These are phyloP conservation scores for Callosobruchus maculatus DNA, from an alignment of 2,888 invertebrate genomes.

Conservation along the genomic window DNA sequence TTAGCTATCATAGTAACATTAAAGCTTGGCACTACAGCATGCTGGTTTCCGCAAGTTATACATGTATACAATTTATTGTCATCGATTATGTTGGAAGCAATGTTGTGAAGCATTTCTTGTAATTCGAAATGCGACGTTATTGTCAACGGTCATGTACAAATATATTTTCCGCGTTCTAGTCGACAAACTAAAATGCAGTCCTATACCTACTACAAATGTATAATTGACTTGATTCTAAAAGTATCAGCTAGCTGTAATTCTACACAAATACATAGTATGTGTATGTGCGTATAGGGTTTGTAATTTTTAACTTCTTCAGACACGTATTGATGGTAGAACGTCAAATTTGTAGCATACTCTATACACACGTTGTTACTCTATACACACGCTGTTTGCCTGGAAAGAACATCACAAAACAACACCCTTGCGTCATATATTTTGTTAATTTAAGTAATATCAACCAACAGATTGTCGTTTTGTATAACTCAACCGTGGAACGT, in stretches of 20 bases:
- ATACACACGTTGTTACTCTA: too few species aligned
- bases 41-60: too few species aligned
- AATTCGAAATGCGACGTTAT: background rate
- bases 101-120: background rate
- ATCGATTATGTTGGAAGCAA: background rate
- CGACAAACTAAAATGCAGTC: background rate
- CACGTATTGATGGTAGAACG: too few species aligned
- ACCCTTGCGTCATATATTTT: background rate
- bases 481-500: background rate
- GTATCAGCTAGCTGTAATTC: background rate
- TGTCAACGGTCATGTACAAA: background rate
- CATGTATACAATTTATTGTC: background rate
- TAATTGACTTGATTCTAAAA: background rate
- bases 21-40: too few species aligned
- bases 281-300: too few species aligned
- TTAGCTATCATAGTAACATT: too few species aligned
- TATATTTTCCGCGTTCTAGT: background rate
- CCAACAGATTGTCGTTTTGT: background rate
- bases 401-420: background rate
- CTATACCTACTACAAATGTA: background rate
- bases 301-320: too few species aligned
- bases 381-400: background rate
- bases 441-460: background rate
- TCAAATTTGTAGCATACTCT: too few species aligned
- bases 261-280: background rate